Conservation (phyloP, 1,140 invertebrate species). For the Heterodera carotae region DNA sequence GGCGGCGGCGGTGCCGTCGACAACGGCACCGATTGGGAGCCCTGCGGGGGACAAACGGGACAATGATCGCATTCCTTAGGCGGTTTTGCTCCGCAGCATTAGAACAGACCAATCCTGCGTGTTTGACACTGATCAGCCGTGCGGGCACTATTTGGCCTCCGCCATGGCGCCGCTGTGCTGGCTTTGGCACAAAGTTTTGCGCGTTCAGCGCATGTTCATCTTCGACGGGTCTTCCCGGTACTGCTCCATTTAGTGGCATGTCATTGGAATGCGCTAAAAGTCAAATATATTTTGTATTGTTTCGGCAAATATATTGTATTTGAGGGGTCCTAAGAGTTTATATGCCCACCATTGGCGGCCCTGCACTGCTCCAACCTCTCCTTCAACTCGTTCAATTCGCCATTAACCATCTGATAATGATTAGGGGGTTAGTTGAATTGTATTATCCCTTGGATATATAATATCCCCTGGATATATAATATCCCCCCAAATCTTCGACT, state of each 20-base stretch:
- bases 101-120: slow-evolving; percentile 11
- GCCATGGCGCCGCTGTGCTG: neutral
- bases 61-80: too few species aligned
- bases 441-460: too few species aligned
- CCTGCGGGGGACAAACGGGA: neutral
- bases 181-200: neutral
- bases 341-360: neutral
- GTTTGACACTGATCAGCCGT: neutral
- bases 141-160: neutral
- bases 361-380: slow-evolving; percentile 33
- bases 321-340: too few species aligned
- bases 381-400: slow-evolving; percentile 46
- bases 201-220: slow-evolving; percentile 1
- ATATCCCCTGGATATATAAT: too few species aligned
- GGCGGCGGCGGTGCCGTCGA: slow-evolving; percentile 22
- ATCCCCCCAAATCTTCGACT: neutral
- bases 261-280: neutral
- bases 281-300: neutral
- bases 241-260: neutral
- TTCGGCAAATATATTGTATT: neutral
- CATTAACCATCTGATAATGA: slow-evolving; percentile 35
- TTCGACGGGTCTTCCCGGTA: neutral
- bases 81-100: too few species aligned
- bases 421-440: neutral
- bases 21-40: slow-evolving; percentile 29